Percentiles rank a stretch among this genome's conserved stretches.
Conservation (phyloP, 2,888 invertebrate genomes). For the Chorisops tibialis region DNA sequence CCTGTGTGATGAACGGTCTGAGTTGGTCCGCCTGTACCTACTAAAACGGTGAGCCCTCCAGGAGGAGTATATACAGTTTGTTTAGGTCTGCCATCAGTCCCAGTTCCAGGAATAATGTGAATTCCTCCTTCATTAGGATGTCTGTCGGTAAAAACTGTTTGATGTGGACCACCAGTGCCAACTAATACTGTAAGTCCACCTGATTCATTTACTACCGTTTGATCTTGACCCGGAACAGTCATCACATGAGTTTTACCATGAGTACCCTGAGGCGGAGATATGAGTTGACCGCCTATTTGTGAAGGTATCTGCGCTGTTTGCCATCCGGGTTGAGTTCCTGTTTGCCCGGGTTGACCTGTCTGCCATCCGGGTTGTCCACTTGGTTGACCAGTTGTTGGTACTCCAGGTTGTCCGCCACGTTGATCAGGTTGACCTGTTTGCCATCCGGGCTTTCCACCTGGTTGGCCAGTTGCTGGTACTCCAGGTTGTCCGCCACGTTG, state of each 20-base stretch:
- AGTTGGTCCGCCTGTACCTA: conserved; percentile 35
- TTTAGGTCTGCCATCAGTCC: conserved; percentile 22
- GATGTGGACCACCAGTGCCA: conserved; percentile 36
- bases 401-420: not conserved
- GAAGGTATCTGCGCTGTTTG: not conserved
- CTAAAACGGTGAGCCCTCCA: conserved; percentile 34
- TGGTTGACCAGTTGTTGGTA: not conserved
- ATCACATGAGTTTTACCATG: conserved; percentile 17
- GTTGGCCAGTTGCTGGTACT: not conserved
- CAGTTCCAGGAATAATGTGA: conserved; percentile 31
- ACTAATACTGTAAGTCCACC: conserved; percentile 35
- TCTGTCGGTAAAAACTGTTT: conserved; percentile 34
- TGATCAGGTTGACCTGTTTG: not conserved
- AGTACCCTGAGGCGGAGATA: not conserved
- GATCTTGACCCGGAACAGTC: conserved; percentile 30
- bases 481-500: not conserved
- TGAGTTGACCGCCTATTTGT: not conserved
- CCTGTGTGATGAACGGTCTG: conserved; percentile 34
- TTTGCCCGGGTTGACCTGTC: conserved; percentile 2
- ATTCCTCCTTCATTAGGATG: conserved; percentile 25
- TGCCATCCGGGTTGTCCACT: conserved; percentile 1
- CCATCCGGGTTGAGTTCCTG: not conserved
- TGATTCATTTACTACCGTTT: conserved; percentile 28
- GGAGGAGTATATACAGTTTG: conserved; percentile 34
- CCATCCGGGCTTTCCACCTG: not conserved